Evolutionary conservation across 2,888 invertebrate genomes (phyloP).

Genomic region (Hesperia comma): DNA sequence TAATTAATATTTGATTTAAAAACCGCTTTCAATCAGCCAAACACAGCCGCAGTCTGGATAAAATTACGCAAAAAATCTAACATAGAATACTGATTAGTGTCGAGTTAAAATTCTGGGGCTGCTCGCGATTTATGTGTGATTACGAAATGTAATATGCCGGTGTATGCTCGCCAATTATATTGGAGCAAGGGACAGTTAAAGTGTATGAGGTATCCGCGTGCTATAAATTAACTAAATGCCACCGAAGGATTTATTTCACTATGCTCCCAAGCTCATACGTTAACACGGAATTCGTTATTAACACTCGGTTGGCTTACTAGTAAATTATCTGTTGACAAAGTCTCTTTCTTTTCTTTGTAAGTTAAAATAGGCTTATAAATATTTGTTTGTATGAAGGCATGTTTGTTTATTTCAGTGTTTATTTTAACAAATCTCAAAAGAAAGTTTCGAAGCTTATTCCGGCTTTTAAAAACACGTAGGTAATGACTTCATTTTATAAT

Average conservation of each 20-base stretch:
- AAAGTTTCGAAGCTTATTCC: too few relatives aligned
- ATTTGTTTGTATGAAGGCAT: too few relatives aligned
- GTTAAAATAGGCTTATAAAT: too few relatives aligned
- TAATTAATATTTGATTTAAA: slow-evolving; percentile 19
- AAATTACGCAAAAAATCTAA: slow-evolving; percentile 12
- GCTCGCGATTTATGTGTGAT: slow-evolving; percentile 16
- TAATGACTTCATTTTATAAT: too few relatives aligned
- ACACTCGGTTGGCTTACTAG: too few relatives aligned
- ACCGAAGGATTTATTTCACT: slow-evolving; percentile 3
- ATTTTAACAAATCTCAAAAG: too few relatives aligned
- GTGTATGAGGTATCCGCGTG: neutral
- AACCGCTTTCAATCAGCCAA: slow-evolving; percentile 6
- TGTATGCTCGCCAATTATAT: neutral
- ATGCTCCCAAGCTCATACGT: neutral
- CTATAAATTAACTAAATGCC: slow-evolving; percentile 18
- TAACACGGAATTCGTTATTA: too few relatives aligned
- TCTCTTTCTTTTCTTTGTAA: too few relatives aligned
- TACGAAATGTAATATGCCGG: neutral
- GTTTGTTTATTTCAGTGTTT: too few relatives aligned
- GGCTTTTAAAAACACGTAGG: too few relatives aligned
- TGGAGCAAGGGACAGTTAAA: neutral
- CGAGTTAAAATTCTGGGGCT: slow-evolving; percentile 6
- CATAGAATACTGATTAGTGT: slow-evolving; percentile 17
- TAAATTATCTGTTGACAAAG: too few relatives aligned
- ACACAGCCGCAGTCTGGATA: slow-evolving; percentile 4